Percentiles rank a stretch among this genome's conserved stretches.
phyloP scores from a whole-genome alignment of 1,140 invertebrate genomes.

The Solenopsis invicta region DNA sequence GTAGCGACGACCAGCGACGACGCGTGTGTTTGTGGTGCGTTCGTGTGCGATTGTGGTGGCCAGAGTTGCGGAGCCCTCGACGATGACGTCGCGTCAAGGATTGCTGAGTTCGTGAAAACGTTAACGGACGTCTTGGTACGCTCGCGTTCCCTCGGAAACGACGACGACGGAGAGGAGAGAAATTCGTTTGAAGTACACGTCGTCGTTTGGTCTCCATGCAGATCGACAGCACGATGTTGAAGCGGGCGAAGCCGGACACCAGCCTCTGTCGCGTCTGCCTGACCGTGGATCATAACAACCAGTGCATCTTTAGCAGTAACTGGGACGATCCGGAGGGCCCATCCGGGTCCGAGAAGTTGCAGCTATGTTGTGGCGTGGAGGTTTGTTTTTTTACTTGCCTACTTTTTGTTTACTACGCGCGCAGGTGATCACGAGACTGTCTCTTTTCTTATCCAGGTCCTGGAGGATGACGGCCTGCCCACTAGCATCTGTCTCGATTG shows the following conservation, averaged over 20 bases:
- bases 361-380: constrained; percentile 80
- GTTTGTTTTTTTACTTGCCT: constrained; percentile 67
- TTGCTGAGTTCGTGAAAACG: constrained; percentile 19
- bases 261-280: constrained; percentile 79
- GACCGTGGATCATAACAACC: constrained; percentile 72
- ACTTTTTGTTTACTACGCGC: background rate
- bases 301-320: constrained; percentile 74
- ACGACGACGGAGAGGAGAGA: background rate
- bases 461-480: constrained; percentile 80
- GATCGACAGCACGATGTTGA: constrained; percentile 20
- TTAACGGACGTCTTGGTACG: background rate
- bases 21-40: background rate
- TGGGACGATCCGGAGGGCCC: constrained; percentile 34
- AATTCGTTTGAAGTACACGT: background rate
- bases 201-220: constrained; percentile 1
- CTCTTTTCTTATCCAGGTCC: constrained; percentile 65
- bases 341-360: constrained; percentile 74
- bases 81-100: background rate
- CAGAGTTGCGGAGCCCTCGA: background rate
- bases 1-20: too few species aligned
- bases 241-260: constrained; percentile 2
- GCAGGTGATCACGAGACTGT: background rate
- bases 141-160: background rate
- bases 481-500: constrained; percentile 78
- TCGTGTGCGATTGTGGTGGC: background rate